Evolutionary conservation across 92 coral and sea anemone species (phyloP).

Genomic region (Pocillopora grandis): DNA sequence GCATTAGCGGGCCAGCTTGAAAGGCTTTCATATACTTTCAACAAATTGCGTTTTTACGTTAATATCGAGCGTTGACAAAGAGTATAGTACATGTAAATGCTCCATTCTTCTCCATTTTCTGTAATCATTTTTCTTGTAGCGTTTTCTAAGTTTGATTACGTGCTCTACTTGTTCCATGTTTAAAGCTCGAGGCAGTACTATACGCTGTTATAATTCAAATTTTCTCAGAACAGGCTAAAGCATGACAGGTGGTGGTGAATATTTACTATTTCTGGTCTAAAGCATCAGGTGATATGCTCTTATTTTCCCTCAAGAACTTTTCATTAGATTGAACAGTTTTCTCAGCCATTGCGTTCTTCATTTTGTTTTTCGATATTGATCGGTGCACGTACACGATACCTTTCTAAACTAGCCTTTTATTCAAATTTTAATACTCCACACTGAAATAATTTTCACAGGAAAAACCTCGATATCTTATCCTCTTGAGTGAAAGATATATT

Average conservation of each 20-base stretch:
- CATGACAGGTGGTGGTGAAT: constrained; percentile 17
- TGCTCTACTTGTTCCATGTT: too few species aligned
- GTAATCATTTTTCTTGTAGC: background rate
- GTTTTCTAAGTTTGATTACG: background rate
- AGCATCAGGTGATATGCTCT: constrained; percentile 4
- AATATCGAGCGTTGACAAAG: constrained; percentile 7
- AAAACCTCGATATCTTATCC: constrained; percentile 1
- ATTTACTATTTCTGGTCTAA: constrained; percentile 6
- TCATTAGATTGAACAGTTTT: background rate
- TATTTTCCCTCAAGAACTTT: background rate
- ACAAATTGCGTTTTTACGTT: background rate
- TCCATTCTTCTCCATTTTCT: background rate
- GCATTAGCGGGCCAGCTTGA: background rate
- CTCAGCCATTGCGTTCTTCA: too few species aligned
- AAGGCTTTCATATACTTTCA: background rate
- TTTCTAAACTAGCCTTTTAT: too few species aligned
- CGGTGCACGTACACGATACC: background rate
- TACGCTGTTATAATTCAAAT: background rate
- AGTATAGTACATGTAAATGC: background rate
- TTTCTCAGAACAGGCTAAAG: background rate
- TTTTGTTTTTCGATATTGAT: background rate
- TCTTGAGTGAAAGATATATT: background rate
- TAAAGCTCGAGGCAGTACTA: background rate
- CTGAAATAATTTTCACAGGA: background rate
- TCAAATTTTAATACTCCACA: background rate